Evolutionary conservation across 1,140 invertebrate species (phyloP), one percentile per base, ranked within the genome.

Genomic region (Pseudomyrmex gracilis): DNA sequence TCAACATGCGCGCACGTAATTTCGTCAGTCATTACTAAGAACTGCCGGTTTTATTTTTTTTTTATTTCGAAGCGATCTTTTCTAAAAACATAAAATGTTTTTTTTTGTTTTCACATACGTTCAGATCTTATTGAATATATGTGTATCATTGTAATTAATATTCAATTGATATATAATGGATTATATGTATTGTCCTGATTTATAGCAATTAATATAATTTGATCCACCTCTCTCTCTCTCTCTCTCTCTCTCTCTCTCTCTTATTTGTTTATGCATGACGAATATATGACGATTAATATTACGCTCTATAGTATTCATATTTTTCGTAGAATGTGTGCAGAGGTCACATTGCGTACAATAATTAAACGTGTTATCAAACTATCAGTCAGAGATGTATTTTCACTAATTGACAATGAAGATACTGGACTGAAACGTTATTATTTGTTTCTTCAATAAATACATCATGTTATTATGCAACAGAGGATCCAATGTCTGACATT

Each of bases 121-220:
- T 53, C 53, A 53, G 3, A 43, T 76, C 10, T 9, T 8, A 47
- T 58, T 73, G n/a, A 53, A n/a, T 55, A 77, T 55, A 67, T 55
- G 13, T 45, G 15, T 53, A 55, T 66, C 12, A 66, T 24, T 17
- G 2, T 49, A 76, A 61, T 15, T 53, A 2, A 76, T 76, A 20
- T 66, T 45, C 17, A 60, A 9, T 60, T 20, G 57, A 17, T 73
- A 58, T 60, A 24, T 43, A 53, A 8, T 22, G 24, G 24, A 34
- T 51, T 61, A 34, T 34, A 34, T 74, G 13, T 24, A 5, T 74
- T 61, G 10, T 61, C 24, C 3, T 9, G 12, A 53, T 43, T 45
- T 17, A 45, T n/a, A 49, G 9, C 67, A 68, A 53, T 77, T 68
- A 77, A 55, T 12, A 20, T 55, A 67, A 77, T 45, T 22, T 45